phyloP scores from a whole-genome alignment of 2,888 invertebrate species.

The Craniophora ligustri region DNA sequence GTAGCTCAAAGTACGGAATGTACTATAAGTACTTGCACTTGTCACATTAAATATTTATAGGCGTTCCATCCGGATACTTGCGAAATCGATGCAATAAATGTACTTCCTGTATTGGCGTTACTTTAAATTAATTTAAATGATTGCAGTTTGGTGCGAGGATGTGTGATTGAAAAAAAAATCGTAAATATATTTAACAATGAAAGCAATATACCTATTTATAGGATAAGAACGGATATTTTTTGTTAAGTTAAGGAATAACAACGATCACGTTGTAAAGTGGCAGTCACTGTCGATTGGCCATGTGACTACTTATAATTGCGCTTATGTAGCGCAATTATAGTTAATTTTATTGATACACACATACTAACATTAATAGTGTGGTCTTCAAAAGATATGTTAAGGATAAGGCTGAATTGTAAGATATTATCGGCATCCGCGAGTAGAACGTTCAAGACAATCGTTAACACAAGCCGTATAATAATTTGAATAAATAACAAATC shows the following conservation, averaged over 20 bases:
- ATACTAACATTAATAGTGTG: not conserved
- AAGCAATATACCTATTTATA: not conserved
- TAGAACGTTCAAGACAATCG: not conserved
- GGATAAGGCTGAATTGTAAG: constrained; percentile 13
- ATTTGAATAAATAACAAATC: not conserved
- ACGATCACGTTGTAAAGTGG: constrained; percentile 16
- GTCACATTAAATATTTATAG: constrained; percentile 52
- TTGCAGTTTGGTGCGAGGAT: constrained; percentile 18
- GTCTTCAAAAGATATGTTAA: not conserved
- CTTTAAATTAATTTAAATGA: constrained; percentile 38
- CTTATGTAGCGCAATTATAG: constrained; percentile 28
- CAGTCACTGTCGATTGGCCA: constrained; percentile 4
- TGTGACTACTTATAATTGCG: constrained; percentile 19
- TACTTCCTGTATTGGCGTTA: constrained; percentile 43
- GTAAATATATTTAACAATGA: constrained; percentile 10
- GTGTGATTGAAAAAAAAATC: no score
- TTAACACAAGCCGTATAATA: not conserved
- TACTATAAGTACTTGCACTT: constrained; percentile 41
- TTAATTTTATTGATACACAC: constrained; percentile 5
- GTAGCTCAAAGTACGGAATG: constrained; percentile 34
- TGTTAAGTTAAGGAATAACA: constrained; percentile 19
- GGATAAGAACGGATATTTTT: not conserved
- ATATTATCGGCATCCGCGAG: not conserved
- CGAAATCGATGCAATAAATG: constrained; percentile 40
- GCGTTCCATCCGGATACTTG: constrained; percentile 44